phyloP scores from a whole-genome alignment of 2,888 invertebrate genomes.

The Epinotia nisella region DNA sequence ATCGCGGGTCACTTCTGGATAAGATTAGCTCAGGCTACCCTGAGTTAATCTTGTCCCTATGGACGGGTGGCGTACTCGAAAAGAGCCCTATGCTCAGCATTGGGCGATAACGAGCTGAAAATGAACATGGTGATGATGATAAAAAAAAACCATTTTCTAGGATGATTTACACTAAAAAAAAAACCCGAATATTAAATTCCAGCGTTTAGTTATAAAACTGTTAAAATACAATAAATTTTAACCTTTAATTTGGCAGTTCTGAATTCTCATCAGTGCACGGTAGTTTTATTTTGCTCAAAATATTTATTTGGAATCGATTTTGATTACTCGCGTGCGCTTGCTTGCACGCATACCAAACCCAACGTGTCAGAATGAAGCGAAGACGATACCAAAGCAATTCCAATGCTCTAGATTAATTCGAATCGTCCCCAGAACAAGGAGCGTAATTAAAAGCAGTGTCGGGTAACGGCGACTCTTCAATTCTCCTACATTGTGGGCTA shows the following conservation, averaged over 20 bases:
- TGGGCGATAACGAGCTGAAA: no score
- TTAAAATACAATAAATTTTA: neutral
- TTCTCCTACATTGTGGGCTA: conserved; percentile 62
- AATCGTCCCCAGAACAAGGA: conserved; percentile 50
- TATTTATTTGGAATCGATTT: neutral
- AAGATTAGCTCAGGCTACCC: no score
- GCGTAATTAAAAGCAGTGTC: conserved; percentile 64
- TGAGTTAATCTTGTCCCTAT: no score
- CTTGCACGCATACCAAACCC: neutral
- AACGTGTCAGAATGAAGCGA: neutral
- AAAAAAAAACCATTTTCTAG: no score
- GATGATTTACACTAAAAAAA: no score
- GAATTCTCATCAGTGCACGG: neutral
- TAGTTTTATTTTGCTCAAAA: neutral
- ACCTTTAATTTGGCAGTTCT: conserved; percentile 45
- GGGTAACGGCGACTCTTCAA: conserved; percentile 57
- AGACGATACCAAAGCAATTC: neutral
- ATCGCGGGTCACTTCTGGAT: no score
- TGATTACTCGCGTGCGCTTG: neutral
- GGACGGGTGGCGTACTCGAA: no score
- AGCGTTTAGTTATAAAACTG: no score
- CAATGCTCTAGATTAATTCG: neutral
- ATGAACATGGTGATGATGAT: no score
- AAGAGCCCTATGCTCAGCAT: no score
- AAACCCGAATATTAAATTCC: no score